A percentile compares a stretch with the other conserved stretches of the same genome.
phyloP scores from a whole-genome alignment of 2,888 invertebrate genomes.

The Drosophila mimetica region DNA sequence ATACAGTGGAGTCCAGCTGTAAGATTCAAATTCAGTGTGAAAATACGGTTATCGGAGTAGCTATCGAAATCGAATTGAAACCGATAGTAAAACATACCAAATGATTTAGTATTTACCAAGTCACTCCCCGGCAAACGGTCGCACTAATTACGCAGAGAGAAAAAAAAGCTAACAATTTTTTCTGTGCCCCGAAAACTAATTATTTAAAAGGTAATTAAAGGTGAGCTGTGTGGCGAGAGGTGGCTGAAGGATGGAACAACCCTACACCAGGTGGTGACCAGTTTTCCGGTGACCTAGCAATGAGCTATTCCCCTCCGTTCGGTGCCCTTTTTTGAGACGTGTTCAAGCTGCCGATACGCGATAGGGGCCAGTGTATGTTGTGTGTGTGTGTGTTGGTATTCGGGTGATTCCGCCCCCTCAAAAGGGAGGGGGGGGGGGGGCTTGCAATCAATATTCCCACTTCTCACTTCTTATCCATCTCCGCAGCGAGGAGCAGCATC shows the following conservation, averaged over 20 bases:
- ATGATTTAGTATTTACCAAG: neutral
- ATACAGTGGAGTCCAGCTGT: neutral
- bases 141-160: conserved; percentile 25
- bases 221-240: neutral
- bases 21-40: neutral
- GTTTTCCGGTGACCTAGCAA: neutral
- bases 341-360: conserved; percentile 26
- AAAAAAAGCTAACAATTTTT: conserved; percentile 38
- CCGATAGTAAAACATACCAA: neutral
- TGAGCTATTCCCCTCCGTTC: neutral
- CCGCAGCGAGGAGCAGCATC: conserved; percentile 20
- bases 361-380: conserved; percentile 16
- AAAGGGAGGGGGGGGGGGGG: neutral
- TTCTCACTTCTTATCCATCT: no score
- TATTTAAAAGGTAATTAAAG: conserved; percentile 29
- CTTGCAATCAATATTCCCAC: conserved; percentile 26
- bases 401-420: conserved; percentile 23
- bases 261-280: neutral
- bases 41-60: neutral
- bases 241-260: neutral
- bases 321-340: conserved; percentile 24
- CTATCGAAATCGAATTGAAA: neutral
- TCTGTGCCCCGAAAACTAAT: conserved; percentile 29
- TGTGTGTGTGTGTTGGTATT: conserved; percentile 9
- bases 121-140: conserved; percentile 13